Evolutionary conservation across 2,113 vertebrate species (phyloP).

Genomic region (Corythornis cristatus): DNA sequence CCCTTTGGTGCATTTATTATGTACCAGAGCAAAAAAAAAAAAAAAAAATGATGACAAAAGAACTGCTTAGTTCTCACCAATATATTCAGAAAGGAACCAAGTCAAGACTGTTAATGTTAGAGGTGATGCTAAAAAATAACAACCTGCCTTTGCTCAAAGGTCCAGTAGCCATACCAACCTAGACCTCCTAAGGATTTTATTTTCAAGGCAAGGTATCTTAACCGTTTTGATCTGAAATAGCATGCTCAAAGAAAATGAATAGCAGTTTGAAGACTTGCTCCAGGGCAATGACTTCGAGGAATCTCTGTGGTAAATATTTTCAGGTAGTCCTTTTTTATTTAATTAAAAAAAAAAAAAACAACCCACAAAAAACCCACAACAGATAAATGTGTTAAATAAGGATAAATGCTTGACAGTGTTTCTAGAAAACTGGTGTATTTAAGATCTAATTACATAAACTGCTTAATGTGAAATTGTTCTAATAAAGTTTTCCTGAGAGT

Average conservation of each 20-base stretch:
- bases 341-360: neutral
- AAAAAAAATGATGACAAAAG: neutral
- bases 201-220: neutral
- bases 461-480: neutral
- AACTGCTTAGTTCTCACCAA: neutral
- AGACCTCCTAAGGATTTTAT: neutral
- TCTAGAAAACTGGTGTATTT: neutral
- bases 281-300: neutral
- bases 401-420: neutral
- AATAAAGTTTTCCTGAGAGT: slow-evolving; percentile 21
- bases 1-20: neutral
- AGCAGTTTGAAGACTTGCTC: neutral
- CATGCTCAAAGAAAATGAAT: neutral
- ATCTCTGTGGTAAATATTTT: neutral
- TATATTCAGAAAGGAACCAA: neutral
- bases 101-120: neutral
- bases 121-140: neutral
- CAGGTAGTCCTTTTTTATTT: neutral
- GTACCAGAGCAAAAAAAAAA: neutral
- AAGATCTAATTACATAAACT: slow-evolving; percentile 8
- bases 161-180: neutral
- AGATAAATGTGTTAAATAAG: neutral
- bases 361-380: too few relatives aligned
- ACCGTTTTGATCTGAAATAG: neutral
- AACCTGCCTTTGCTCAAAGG: neutral